These are phyloP conservation scores for Drosophila kanapiae DNA, from an alignment of 1,140 invertebrate species.

Conservation along the genomic window DNA sequence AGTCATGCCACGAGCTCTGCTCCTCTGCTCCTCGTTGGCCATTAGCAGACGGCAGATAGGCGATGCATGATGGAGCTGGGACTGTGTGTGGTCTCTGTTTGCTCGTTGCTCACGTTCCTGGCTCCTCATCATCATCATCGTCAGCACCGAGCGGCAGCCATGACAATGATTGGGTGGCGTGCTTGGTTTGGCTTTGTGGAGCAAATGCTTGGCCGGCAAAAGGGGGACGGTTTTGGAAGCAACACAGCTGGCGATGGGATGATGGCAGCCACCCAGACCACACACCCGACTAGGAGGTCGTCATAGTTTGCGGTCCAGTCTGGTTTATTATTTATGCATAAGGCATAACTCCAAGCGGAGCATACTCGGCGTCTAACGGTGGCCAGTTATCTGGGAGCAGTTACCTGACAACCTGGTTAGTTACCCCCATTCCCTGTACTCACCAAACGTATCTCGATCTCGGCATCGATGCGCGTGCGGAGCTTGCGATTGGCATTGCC, in stretches of 20 bases:
- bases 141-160: conserved; percentile 30
- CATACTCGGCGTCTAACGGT: conserved; percentile 35
- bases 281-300: conserved; percentile 58
- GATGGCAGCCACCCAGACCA: conserved; percentile 54
- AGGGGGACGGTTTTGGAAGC: conserved; percentile 32
- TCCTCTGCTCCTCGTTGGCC: conserved; percentile 45
- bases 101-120: conserved; percentile 18
- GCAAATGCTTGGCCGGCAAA: conserved; percentile 30
- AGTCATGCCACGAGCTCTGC: conserved; percentile 34
- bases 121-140: conserved; percentile 25
- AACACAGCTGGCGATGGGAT: conserved; percentile 56
- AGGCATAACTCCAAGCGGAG: conserved; percentile 23
- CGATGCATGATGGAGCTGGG: conserved; percentile 21
- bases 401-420: not conserved
- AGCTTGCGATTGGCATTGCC: conserved; percentile 89
- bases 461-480: conserved; percentile 90
- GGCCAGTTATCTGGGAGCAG: not conserved
- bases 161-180: conserved; percentile 40
- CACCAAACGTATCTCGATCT: conserved; percentile 95
- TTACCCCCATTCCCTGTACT: conserved; percentile 84
- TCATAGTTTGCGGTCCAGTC: conserved; percentile 28
- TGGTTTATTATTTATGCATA: conserved; percentile 74
- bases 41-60: conserved; percentile 31
- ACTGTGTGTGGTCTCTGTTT: conserved; percentile 63
- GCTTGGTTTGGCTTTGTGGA: conserved; percentile 36